phyloP scores from a whole-genome alignment of 2,797 vertebrate species.

The Hemitrygon akajei region DNA sequence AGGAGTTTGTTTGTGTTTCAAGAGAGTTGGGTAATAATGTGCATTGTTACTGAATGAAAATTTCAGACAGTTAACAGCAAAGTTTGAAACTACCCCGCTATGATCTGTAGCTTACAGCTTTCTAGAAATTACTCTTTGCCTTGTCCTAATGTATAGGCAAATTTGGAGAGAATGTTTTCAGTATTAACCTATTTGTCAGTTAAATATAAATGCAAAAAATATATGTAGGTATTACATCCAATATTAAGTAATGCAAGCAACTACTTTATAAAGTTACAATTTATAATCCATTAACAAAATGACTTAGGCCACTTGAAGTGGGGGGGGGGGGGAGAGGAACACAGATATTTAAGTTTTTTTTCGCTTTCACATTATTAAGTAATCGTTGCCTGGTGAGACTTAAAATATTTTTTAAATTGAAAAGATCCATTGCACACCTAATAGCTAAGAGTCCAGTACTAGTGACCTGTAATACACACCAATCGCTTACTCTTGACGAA shows the following conservation, averaged over 20 bases:
- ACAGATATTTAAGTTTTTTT: neutral
- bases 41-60: neutral
- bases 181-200: neutral
- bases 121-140: neutral
- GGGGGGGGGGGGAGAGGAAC: too few relatives aligned
- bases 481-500: neutral
- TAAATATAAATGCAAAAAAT: neutral
- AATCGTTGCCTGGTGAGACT: neutral
- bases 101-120: neutral
- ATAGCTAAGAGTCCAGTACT: neutral
- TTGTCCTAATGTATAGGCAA: neutral
- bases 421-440: neutral
- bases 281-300: neutral
- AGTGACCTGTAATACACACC: neutral
- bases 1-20: neutral
- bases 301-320: neutral
- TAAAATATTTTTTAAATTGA: neutral
- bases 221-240: neutral
- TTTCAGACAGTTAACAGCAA: neutral
- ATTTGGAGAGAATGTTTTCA: neutral
- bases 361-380: neutral
- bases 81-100: neutral
- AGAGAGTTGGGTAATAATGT: neutral
- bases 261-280: neutral
- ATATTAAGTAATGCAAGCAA: neutral